Evolutionary conservation across 2,797 vertebrate species (phyloP), one percentile per base, ranked within the genome.

Genomic region (Sebastiscus tertius): DNA sequence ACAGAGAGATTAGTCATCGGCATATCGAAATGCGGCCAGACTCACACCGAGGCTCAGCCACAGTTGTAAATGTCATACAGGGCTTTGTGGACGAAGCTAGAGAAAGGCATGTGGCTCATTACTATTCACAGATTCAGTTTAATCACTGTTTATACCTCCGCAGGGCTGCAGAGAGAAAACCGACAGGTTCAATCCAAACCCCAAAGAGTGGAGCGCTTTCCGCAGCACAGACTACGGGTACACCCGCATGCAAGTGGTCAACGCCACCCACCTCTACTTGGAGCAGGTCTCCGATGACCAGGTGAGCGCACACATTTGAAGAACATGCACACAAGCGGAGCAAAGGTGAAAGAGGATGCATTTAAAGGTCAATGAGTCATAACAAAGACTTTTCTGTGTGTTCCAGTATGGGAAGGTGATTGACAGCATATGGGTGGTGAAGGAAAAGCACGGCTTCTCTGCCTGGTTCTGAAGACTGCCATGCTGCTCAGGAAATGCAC

Each of bases 221-320:
- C 95, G 97, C 14, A 96, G 96, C 83, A 95, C 88, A 3, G 97
- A 98, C 79, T 97, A 98, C 0, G 97, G 97, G 26, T 98, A 96
- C 88, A 96, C 96, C 0, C 95, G 96, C 60, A 94, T 98, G 88
- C 95, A 96, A 64, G 86, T 97, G 77, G 82, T 96, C 72, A 98
- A 98, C 22, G 54, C 82, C 69, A 97, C 95, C 56, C 97, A 97
- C 76, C 22, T 98, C 60, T 96, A 97, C 88, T 80, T 98, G 89
- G 97, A 98, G 91, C 97, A 98, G 92, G 95, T 98, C 77, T 98
- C 97, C 0, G 97, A 98, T 4, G 97, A 98, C 86, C 96, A 97
- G 97, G 97, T 98, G 82, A 89, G 94, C 46, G 46, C 1, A 55
- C 64, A 77, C 55, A 1, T 12, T 46, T 18, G 39, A 76, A 24